These are phyloP conservation scores for Lepidurus couesii DNA, from an alignment of 1,140 invertebrate species.

Conservation along the genomic window DNA sequence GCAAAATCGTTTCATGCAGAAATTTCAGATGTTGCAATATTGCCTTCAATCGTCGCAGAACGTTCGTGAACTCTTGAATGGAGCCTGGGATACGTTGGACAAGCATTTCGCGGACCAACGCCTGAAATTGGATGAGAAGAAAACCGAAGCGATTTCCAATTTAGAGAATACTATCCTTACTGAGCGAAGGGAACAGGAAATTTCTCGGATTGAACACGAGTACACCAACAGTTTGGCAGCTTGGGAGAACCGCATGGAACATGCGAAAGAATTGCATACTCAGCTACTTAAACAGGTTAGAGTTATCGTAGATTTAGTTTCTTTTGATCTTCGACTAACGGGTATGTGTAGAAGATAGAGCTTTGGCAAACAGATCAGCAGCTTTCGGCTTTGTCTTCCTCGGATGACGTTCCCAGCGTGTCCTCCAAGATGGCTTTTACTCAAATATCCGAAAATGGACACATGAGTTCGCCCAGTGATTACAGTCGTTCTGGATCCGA, in stretches of 20 bases:
- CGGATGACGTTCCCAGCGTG: neutral
- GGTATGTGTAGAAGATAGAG: neutral
- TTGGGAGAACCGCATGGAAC: neutral
- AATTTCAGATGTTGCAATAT: slow-evolving; percentile 30
- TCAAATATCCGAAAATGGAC: neutral
- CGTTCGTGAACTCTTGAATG: slow-evolving; percentile 32
- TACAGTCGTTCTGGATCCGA: slow-evolving; percentile 8
- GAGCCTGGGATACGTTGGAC: slow-evolving; percentile 34
- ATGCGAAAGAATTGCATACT: slow-evolving; percentile 1
- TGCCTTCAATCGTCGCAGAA: slow-evolving; percentile 36
- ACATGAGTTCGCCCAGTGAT: slow-evolving; percentile 10
- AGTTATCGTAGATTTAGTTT: neutral
- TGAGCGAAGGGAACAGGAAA: slow-evolving; percentile 34
- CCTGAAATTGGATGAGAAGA: slow-evolving; percentile 37
- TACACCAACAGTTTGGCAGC: neutral
- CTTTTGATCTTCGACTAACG: neutral
- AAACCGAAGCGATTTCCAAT: slow-evolving; percentile 28
- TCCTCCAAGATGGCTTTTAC: neutral
- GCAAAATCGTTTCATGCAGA: slow-evolving; percentile 7
- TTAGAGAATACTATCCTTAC: slow-evolving; percentile 34
- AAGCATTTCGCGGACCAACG: slow-evolving; percentile 33
- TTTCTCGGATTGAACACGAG: neutral
- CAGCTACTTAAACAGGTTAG: neutral
- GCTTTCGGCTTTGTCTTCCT: neutral
- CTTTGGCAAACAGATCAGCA: neutral